Base-by-base conservation (phyloP, 2,888 invertebrate species). In the Zygothrica quintamaculata region DNA sequence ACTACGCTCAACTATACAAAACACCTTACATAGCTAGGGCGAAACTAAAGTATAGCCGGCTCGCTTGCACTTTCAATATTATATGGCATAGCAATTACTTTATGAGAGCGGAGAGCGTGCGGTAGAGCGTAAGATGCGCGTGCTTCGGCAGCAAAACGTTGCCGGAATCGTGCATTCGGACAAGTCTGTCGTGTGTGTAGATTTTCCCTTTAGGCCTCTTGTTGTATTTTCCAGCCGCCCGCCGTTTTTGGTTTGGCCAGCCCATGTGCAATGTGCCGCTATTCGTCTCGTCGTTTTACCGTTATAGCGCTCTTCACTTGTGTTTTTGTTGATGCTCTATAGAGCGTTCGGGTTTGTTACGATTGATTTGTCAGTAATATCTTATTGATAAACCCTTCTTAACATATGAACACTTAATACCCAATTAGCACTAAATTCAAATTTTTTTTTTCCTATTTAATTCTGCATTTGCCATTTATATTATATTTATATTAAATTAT, bases 151-250 rank as follows among this genome's bases (percentile, higher is more conserved):
- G 12, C 33, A 40, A 7, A 29, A 5, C 1, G 29, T 29, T n/a
- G 51, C 53, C 55, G 47, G 66, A 56, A 39, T 18, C 69, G 65
- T 67, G 52, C 50, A 50, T 37, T 66, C 55, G 61, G 43, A 59
- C 64, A 61, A 62, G 42, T 42, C 37, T n/a, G 8, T 37, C 29
- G 50, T 13, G 60, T 58, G 67, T 53, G 60, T 65, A 31, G 55
- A 62, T 70, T 73, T 78, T 81, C 72, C 79, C 79, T 81, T 75
- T 82, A 82, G 82, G 82, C 82, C 84, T 72, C 67, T 76, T 77
- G 65, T 70, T 79, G 73, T 77, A 68, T 60, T 81, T 81, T 84
- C 70, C 78, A 78, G 84, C 80, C 70, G 58, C 72, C 67, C 55
- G 59, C 48, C 72, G 72, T 57, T 67, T 57, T 67, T 51, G 53